These are phyloP conservation scores for Poeciliopsis turrubarensis DNA, from an alignment of 2,113 vertebrate species.

Conservation along the genomic window DNA sequence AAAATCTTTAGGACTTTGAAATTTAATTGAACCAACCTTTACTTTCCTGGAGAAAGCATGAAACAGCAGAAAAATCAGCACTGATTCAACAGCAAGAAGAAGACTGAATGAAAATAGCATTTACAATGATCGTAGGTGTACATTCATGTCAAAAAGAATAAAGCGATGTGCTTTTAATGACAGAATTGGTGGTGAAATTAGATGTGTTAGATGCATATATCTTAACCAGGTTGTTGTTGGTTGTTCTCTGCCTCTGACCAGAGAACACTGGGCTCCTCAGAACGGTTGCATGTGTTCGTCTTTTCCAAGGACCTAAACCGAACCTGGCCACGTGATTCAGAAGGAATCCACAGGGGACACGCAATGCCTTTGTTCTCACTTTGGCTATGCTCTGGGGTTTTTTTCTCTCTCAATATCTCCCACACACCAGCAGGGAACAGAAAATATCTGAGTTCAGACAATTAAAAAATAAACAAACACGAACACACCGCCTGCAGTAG, in stretches of 20 bases:
- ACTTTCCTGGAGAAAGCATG: too few relatives aligned
- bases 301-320: neutral
- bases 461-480: slow-evolving; percentile 22
- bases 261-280: neutral
- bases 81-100: too few relatives aligned
- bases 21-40: too few relatives aligned
- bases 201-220: neutral
- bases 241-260: neutral
- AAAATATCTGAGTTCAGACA: slow-evolving; percentile 25
- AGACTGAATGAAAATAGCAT: too few relatives aligned
- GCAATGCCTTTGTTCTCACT: slow-evolving; percentile 40
- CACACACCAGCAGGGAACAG: slow-evolving; percentile 35
- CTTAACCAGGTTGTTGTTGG: neutral
- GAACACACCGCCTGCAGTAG: neutral
- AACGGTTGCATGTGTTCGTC: neutral
- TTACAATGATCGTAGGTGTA: too few relatives aligned
- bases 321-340: neutral
- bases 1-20: too few relatives aligned
- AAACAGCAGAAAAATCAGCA: too few relatives aligned
- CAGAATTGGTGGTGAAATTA: neutral
- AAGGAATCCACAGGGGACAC: slow-evolving; percentile 9
- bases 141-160: neutral
- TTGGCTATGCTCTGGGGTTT: neutral
- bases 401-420: slow-evolving; percentile 13
- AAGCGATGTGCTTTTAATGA: neutral